Evolutionary conservation across 1,140 invertebrate species (phyloP), one percentile per base, ranked within the genome.

Genomic region (Trypoxylus dichotomus): DNA sequence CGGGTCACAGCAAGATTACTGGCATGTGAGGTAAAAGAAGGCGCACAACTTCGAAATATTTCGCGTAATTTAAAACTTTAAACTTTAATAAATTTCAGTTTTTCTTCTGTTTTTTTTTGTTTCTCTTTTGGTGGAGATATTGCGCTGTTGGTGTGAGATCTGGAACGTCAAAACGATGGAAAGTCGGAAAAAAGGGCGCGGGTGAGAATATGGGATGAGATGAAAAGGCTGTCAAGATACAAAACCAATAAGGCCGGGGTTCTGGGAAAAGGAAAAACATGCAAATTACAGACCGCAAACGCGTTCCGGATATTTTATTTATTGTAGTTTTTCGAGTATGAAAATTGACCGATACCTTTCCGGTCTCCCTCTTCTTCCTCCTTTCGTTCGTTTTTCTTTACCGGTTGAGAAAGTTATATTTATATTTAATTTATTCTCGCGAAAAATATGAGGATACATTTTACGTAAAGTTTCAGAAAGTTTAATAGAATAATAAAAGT

Each of bases 321-420:
- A 68, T 68, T 68, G 60, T 68, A 68, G 60, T 68, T 68, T 68
- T 68, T 68, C 60, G 60, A 68, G 60, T 68, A 68, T 68, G 60
- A 68, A 68, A 68, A 68, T 68, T 68, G 60, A 68, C 60, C 60
- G 60, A 68, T 68, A 21, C 60, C 60, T 15, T 29, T 68, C 24
- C 24, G 2, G 11, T 24, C 13, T 21, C 10, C 25, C 10, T 29
- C 8, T 68, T 68, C 7, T 25, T 8, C 19, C n/a, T 1, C 7
- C 47, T 54, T 54, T 54, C 15, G 13, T 27, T 15, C 15, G 3
- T 21, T 68, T 13, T 24, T 0, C 60, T 6, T 63, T 63, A 0
- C 19, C 6, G 7, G 60, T 25, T 24, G 60, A 54, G n/a, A n/a
- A 68, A 68, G 60, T 68, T 68, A 68, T 68, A 68, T 68, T 68